Evolutionary conservation across 2,113 vertebrate genomes (phyloP).

Genomic region (Tretioscincus oriximinensis): DNA sequence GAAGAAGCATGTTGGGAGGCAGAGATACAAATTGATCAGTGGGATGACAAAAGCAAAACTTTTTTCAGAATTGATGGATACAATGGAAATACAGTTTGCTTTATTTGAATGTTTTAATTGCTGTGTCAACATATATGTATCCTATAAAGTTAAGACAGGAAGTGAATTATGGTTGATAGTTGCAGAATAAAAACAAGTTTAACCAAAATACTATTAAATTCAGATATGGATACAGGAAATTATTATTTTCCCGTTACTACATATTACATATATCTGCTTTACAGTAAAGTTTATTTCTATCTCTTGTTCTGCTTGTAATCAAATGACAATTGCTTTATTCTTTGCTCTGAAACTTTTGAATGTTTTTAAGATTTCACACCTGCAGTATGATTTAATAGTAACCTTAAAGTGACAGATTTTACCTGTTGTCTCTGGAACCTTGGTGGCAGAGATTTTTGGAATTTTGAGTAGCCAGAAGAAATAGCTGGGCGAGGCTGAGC

Average conservation of each 20-base stretch:
- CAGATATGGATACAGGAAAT: not conserved
- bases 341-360: not conserved
- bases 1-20: too few relatives aligned
- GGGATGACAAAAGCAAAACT: not conserved
- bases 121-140: not conserved
- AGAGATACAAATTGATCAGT: too few relatives aligned
- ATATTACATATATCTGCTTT: not conserved
- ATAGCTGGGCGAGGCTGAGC: slow-evolving; percentile 87
- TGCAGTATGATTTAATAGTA: not conserved
- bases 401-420: slow-evolving; percentile 21
- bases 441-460: slow-evolving; percentile 95
- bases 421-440: slow-evolving; percentile 98
- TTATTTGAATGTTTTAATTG: not conserved
- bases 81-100: not conserved
- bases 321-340: not conserved
- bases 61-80: not conserved
- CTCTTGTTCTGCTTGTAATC: not conserved
- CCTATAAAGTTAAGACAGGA: not conserved
- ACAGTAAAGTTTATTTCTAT: not conserved
- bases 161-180: not conserved
- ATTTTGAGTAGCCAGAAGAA: slow-evolving; percentile 95
- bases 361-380: not conserved
- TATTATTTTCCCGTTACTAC: not conserved
- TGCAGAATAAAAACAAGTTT: not conserved
- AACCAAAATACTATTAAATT: not conserved